Evolutionary conservation across 2,888 invertebrate species (phyloP), one percentile per base, ranked within the genome.

Genomic region (Julus scanicus): DNA sequence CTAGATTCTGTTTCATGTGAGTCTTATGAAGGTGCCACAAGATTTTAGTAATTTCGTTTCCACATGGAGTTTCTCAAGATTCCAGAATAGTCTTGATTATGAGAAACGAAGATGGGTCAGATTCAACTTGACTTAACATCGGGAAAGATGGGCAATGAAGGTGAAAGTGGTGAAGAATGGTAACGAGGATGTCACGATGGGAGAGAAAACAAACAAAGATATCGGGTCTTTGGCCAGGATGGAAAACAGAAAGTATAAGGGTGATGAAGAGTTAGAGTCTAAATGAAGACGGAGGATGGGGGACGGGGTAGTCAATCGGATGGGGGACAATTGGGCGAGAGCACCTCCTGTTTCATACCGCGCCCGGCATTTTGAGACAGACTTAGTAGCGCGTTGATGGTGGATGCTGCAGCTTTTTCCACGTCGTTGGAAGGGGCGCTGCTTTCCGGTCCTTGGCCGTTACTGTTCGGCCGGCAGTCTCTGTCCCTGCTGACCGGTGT

Each of bases 371-470:
- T 89, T 49, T 89, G 89, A 13, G 89, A 89, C 49, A 89, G 86
- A 86, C 88, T 89, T 17, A 89, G 88, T 39, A 89, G 88, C 15
- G 89, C 89, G 86, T 89, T 89, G 80, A 89, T 89, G 44, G 89
- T 89, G 44, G 89, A 89, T 63, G 89, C 89, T 20, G 89, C 89
- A 20, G 88, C 89, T 63, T 89, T 89, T 44, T 89, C 89, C 39
- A 89, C 89, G 86, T 89, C 89, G 86, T 80, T 89, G 39, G 87
- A 84, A 48, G 88, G 49, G 49, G 53, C 84, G 48, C 71, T 48
- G 49, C 80, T 53, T 49, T 88, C 84, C n/a, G 49, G 49, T 37
- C 83, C 88, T 84, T 84, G 84, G 84, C 88, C 88, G n/a, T 84
- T 84, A 84, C 88, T 88, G 48, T 63, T 63, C 37, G 88, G 84